Evolutionary conservation across 2,888 invertebrate species (phyloP).

Genomic region (Pachymerium ferrugineum): DNA sequence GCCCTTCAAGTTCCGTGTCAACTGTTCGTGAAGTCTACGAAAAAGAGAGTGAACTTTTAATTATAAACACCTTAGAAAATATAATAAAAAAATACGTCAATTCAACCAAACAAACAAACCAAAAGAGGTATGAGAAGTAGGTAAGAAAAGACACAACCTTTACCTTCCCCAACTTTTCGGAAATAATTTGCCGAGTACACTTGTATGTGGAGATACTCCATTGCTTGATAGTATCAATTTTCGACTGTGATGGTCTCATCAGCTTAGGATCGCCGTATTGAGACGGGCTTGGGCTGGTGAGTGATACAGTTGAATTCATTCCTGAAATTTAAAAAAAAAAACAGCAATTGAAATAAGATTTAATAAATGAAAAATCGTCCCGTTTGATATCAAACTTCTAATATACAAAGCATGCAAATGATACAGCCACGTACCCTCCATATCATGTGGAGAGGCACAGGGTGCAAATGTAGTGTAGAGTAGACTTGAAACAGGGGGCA

Average conservation of each 20-base stretch:
- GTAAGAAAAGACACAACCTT: slow-evolving; percentile 51
- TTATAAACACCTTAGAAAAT: not conserved
- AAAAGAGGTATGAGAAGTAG: slow-evolving; percentile 1
- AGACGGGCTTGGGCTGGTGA: slow-evolving; percentile 42
- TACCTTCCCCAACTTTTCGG: slow-evolving; percentile 94
- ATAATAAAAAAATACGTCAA: not conserved
- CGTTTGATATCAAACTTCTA: not conserved
- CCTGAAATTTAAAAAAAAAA: slow-evolving; percentile 1
- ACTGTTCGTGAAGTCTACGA: slow-evolving; percentile 69
- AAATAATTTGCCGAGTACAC: slow-evolving; percentile 92
- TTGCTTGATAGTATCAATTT: slow-evolving; percentile 85
- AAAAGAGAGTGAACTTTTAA: not conserved
- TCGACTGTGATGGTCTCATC: slow-evolving; percentile 51
- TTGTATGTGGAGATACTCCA: slow-evolving; percentile 99
- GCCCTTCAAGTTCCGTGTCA: slow-evolving; percentile 87
- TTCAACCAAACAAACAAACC: not conserved
- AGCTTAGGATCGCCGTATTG: slow-evolving; percentile 54
- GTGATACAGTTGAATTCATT: slow-evolving; percentile 33
- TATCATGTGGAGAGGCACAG: slow-evolving; percentile 30
- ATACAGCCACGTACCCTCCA: slow-evolving; percentile 17
- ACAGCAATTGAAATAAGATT: not conserved
- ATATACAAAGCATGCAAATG: not conserved
- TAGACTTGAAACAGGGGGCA: slow-evolving; percentile 29
- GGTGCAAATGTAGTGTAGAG: slow-evolving; percentile 30
- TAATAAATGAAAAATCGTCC: not conserved